Evolutionary conservation across 2,113 vertebrate species (phyloP), one percentile per base, ranked within the genome.

Genomic region (Dendrocopos noguchii): DNA sequence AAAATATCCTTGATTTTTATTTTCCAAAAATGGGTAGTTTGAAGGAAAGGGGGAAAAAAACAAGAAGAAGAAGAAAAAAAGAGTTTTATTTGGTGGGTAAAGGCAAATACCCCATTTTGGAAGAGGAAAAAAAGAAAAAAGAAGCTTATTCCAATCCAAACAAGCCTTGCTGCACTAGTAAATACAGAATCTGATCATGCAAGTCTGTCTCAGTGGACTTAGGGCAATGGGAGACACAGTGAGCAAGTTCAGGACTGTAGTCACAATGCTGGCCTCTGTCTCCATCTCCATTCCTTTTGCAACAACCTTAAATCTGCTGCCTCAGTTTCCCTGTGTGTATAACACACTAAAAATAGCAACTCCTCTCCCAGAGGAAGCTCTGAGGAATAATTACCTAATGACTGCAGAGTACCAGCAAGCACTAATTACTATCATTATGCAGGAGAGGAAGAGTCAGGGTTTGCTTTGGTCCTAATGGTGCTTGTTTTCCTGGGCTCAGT

Each of bases 401-500:
- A 33, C 75, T 73, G 57, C 65, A 68, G 80, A 94, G 68, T 85
- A 73, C 44, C 66, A 85, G 79, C 84, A 68, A 88, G 66, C 27
- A n/a, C 84, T 95, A 94, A 96, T 96, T 93, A 28, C 68, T 75
- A 5, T 92, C 91, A 88, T 95, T 92, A 93, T 34, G 56, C 82
- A 75, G 72, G 47, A 96, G 68, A 94, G 53, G 68, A 92, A 39
- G 72, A 65, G 78, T 53, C 1, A 0, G 76, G 72, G 44, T 90
- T 95, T 95, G 57, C 76, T 93, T 84, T 94, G 70, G 76, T 80
- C 66, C 87, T 94, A 34, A 79, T 78, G 82, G 72, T 50, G 34
- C 79, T 80, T 83, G 61, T 91, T 92, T 90, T 90, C 84, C 72
- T 22, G 76, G 82, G 61, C 63, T 94, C 17, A 22, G 75, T 5